Percentiles rank a stretch among this genome's conserved stretches.
Evolutionary conservation across 2,888 invertebrate genomes (phyloP).

Genomic region (Bellardia pandia): DNA sequence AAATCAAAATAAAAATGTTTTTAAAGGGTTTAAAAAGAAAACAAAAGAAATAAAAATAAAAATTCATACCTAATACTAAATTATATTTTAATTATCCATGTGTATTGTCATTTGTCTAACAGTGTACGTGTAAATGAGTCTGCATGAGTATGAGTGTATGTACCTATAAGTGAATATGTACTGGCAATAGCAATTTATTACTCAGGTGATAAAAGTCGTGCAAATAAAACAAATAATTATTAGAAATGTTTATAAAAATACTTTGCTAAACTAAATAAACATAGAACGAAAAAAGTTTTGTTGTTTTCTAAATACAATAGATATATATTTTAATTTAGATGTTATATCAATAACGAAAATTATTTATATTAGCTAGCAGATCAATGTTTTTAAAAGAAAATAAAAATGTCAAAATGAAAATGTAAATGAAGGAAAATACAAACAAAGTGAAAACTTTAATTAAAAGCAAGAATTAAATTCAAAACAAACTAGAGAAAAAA

Average conservation of each 20-base stretch:
- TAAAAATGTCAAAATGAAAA: conserved; percentile 26
- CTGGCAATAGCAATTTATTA: conserved; percentile 42
- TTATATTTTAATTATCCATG: conserved; percentile 47
- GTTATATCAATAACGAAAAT: conserved; percentile 1
- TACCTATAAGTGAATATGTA: neutral
- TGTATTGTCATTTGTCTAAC: conserved; percentile 41
- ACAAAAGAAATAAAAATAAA: conserved; percentile 20
- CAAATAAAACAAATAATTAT: conserved; percentile 37
- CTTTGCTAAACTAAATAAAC: neutral
- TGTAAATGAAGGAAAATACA: conserved; percentile 46
- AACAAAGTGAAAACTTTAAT: neutral
- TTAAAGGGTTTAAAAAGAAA: conserved; percentile 34
- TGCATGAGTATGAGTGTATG: conserved; percentile 32
- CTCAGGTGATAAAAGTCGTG: conserved; percentile 61
- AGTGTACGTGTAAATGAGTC: conserved; percentile 3
- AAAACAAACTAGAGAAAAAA: conserved; percentile 9
- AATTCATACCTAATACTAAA: conserved; percentile 8
- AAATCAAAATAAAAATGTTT: conserved; percentile 13
- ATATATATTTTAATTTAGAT: neutral
- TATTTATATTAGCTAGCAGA: neutral
- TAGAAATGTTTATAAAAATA: conserved; percentile 31
- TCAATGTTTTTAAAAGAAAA: conserved; percentile 1
- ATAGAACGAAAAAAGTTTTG: neutral
- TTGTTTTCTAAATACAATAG: neutral
- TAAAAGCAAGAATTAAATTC: neutral